A percentile compares a stretch with the other conserved stretches of the same genome.
Conservation (phyloP, 2,888 invertebrate species). For the Meta bourneti region DNA sequence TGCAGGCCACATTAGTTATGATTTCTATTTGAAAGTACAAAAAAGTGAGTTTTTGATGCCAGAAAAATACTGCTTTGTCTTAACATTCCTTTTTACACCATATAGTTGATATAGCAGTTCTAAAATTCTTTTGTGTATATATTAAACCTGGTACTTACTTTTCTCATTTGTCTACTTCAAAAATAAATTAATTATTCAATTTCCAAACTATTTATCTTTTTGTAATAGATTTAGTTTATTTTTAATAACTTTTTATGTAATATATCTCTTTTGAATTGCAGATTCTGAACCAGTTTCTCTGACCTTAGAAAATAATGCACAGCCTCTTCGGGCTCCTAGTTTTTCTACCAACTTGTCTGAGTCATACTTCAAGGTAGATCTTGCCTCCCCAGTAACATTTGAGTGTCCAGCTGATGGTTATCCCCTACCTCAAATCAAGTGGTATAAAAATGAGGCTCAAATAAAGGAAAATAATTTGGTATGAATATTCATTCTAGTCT, state of each 20-base stretch:
- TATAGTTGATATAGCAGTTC: background rate
- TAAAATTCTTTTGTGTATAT: too few species aligned
- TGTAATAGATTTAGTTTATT: background rate
- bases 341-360: background rate
- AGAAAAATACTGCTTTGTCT: background rate
- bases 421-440: conserved; percentile 5
- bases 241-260: background rate
- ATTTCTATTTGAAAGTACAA: conserved; percentile 8
- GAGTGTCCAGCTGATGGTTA: conserved; percentile 24
- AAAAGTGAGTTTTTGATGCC: conserved; percentile 15
- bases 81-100: background rate
- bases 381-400: background rate
- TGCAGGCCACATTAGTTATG: background rate
- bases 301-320: background rate
- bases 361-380: conserved; percentile 2
- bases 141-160: background rate
- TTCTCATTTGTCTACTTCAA: background rate
- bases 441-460: conserved; percentile 5
- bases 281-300: background rate
- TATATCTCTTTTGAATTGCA: background rate
- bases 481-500: background rate
- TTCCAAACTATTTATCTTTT: background rate
- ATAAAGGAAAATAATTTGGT: conserved; percentile 28
- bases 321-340: background rate
- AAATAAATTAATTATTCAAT: background rate